Evolutionary conservation across 2,113 vertebrate species (phyloP).

Genomic region (Steatornis caripensis): DNA sequence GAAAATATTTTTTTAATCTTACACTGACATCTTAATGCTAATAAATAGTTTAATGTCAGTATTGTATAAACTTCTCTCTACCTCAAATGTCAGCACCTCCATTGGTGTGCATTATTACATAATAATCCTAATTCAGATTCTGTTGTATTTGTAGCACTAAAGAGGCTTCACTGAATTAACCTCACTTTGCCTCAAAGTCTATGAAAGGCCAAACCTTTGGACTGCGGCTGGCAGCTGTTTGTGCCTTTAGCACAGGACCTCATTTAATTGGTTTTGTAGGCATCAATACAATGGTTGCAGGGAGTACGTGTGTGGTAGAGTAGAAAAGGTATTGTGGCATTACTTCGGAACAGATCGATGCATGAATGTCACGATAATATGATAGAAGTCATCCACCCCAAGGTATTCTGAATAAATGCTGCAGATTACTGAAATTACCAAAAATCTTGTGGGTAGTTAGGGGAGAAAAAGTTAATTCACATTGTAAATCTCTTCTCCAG

Average conservation of each 20-base stretch:
- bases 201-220: neutral
- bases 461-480: neutral
- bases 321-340: neutral
- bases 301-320: neutral
- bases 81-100: slow-evolving; percentile 7
- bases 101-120: neutral
- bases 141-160: neutral
- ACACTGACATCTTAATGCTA: slow-evolving; percentile 28
- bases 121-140: neutral
- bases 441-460: neutral
- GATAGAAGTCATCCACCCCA: neutral
- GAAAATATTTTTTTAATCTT: slow-evolving; percentile 36
- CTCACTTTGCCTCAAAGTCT: neutral
- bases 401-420: neutral
- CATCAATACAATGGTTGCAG: neutral
- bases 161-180: neutral
- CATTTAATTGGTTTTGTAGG: neutral
- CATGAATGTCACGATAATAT: neutral
- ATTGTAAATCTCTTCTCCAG: neutral
- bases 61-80: slow-evolving; percentile 8
- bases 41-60: neutral
- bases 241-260: neutral
- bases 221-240: neutral
- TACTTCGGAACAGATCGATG: neutral
- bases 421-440: neutral